These are phyloP conservation scores for Carabus problematicus DNA, from an alignment of 2,888 invertebrate genomes.

Conservation along the genomic window DNA sequence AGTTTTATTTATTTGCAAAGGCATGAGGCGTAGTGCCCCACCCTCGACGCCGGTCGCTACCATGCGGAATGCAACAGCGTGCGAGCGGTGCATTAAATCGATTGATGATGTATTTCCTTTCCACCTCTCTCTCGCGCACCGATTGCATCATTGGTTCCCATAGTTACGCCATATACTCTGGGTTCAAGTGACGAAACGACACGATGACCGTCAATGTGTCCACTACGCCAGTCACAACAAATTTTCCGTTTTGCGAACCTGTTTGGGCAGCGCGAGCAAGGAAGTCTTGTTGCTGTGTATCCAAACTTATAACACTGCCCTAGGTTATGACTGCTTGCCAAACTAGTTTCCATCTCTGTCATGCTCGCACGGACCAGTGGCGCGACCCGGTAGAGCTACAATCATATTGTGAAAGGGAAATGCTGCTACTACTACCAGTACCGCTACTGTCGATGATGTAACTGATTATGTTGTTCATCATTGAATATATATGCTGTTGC, in stretches of 20 bases:
- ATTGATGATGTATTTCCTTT: conserved; percentile 38
- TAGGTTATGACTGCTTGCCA: conserved; percentile 22
- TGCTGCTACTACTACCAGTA: too few species aligned
- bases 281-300: conserved; percentile 1
- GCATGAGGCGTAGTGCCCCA: conserved; percentile 23
- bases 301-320: conserved; percentile 26
- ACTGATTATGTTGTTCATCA: too few species aligned
- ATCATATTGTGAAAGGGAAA: too few species aligned
- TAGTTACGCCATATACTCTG: conserved; percentile 27
- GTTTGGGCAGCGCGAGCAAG: not conserved
- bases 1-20: conserved; percentile 23
- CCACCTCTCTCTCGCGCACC: conserved; percentile 29
- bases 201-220: too few species aligned
- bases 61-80: not conserved
- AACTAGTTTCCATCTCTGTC: conserved; percentile 17
- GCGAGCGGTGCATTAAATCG: conserved; percentile 35
- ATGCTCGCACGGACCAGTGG: not conserved
- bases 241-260: not conserved
- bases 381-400: not conserved
- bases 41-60: conserved; percentile 13
- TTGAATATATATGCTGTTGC: too few species aligned
- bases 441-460: too few species aligned
- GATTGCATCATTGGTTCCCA: conserved; percentile 41
- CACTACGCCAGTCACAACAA: not conserved
- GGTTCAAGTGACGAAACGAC: not conserved